These are phyloP conservation scores for Hyphantria cunea DNA, from an alignment of 1,140 invertebrate genomes.

Conservation along the genomic window DNA sequence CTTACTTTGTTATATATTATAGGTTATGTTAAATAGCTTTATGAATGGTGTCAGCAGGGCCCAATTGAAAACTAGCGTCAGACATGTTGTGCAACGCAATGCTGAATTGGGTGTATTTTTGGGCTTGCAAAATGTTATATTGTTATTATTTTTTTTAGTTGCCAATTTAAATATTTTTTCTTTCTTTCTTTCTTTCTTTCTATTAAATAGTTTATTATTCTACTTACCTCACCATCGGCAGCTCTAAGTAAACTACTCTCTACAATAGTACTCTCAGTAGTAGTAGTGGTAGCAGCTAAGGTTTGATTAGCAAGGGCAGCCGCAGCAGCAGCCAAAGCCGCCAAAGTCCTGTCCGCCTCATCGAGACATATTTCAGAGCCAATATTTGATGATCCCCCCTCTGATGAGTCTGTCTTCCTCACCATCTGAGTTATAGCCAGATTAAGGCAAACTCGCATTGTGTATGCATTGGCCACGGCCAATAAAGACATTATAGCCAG, in stretches of 20 bases:
- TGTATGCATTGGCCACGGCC: slow-evolving; percentile 85
- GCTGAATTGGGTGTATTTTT: no score
- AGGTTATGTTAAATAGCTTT: no score
- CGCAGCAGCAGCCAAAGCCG: no score
- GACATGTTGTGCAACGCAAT: no score
- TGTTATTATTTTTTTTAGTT: no score
- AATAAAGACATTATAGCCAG: slow-evolving; percentile 85
- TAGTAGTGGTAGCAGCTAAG: background rate
- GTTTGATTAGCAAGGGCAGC: no score
- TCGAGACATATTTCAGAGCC: slow-evolving; percentile 63
- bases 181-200: background rate
- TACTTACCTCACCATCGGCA: slow-evolving; percentile 43
- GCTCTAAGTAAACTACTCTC: background rate
- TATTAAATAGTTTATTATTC: background rate
- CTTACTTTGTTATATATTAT: no score
- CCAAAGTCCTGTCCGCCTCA: background rate
- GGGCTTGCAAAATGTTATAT: no score
- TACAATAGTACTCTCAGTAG: slow-evolving; percentile 37
- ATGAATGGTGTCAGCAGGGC: no score
- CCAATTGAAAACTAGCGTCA: no score
- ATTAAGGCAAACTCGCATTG: slow-evolving; percentile 87
- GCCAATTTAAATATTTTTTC: no score
- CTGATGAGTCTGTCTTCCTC: slow-evolving; percentile 38
- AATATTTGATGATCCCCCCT: slow-evolving; percentile 53
- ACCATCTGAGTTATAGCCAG: slow-evolving; percentile 90